Conservation (phyloP, 1,140 invertebrate genomes). For the Philotrypesis tridentata region DNA sequence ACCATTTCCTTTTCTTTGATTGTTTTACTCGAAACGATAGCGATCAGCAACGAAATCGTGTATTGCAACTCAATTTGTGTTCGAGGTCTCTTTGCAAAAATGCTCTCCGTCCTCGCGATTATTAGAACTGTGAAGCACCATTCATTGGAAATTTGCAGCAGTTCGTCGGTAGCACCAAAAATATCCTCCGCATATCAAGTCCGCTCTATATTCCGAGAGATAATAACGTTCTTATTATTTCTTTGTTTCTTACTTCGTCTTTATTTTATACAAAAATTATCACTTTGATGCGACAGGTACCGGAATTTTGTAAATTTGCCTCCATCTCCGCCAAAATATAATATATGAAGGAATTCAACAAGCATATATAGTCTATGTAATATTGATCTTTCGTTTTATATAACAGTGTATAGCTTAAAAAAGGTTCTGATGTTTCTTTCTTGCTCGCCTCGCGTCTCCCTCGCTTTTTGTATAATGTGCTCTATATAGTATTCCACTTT, state of each 20-base stretch:
- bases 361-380: background rate
- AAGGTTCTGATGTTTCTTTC: background rate
- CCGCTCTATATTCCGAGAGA: background rate
- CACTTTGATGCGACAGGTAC: background rate
- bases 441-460: background rate
- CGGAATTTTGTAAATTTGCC: background rate
- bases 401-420: background rate
- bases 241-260: background rate
- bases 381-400: background rate
- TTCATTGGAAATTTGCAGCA: background rate
- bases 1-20: too few species aligned
- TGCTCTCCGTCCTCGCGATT: background rate
- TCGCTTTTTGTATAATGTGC: background rate
- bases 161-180: background rate
- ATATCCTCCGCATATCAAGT: background rate
- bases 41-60: too few species aligned
- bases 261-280: slow-evolving; percentile 23
- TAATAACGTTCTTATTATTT: background rate
- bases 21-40: too few species aligned
- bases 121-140: background rate
- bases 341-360: background rate
- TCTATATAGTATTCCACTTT: slow-evolving; percentile 3
- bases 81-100: too few species aligned
- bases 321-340: background rate
- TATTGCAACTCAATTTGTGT: too few species aligned